A percentile compares a stretch with the other conserved stretches of the same genome.
Evolutionary conservation across 2,888 invertebrate species (phyloP).

Genomic region (Osedax fenrisi): DNA sequence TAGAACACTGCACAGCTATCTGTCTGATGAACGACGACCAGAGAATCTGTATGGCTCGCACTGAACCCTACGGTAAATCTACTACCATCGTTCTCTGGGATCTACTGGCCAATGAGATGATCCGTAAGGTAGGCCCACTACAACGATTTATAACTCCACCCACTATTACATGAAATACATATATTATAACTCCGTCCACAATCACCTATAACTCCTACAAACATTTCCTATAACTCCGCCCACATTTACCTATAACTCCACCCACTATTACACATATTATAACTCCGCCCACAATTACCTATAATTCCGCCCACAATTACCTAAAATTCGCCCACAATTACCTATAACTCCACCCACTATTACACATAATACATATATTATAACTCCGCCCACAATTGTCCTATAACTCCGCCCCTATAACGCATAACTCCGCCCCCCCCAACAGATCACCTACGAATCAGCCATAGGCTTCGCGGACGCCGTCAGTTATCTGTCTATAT

Average conservation of each 20-base stretch:
- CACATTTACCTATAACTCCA: neutral
- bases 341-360: neutral
- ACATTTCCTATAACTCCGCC: neutral
- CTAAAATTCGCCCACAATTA: neutral
- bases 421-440: neutral
- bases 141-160: neutral
- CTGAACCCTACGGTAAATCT: slow-evolving; percentile 47
- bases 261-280: neutral
- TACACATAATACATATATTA: too few species aligned
- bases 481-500: slow-evolving; percentile 45
- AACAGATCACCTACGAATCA: slow-evolving; percentile 41
- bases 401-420: neutral
- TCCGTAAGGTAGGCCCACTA: slow-evolving; percentile 36
- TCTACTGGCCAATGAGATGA: slow-evolving; percentile 47
- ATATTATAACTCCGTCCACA: slow-evolving; percentile 6
- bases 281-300: neutral
- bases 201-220: neutral
- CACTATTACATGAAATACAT: neutral
- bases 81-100: slow-evolving; percentile 49
- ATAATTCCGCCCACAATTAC: neutral
- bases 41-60: slow-evolving; percentile 46
- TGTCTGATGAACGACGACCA: slow-evolving; percentile 48
- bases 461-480: slow-evolving; percentile 48
- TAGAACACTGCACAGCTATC: slow-evolving; percentile 47
- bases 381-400: neutral